A percentile compares a stretch with the other conserved stretches of the same genome.
Conservation (phyloP, 2,797 vertebrate genomes). For the Notolepis coatsorum region DNA sequence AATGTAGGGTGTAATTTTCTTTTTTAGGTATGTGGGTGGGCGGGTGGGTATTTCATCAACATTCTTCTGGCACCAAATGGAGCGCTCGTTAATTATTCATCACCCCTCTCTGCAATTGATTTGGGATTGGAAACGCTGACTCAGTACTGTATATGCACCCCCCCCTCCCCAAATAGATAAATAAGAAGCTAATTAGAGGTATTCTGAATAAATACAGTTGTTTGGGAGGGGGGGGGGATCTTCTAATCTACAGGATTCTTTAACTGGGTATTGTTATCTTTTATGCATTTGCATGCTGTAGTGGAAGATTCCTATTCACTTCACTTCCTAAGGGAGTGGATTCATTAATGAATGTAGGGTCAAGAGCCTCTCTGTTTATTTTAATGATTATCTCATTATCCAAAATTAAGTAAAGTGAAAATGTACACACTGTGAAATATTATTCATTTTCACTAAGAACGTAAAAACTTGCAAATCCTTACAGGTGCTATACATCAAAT, state of each 20-base stretch:
- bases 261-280: slow-evolving; percentile 15
- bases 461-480: too few species aligned
- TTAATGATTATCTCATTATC: slow-evolving; percentile 41
- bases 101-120: slow-evolving; percentile 62
- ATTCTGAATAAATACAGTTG: slow-evolving; percentile 12
- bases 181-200: slow-evolving; percentile 30
- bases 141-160: slow-evolving; percentile 8
- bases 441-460: too few species aligned
- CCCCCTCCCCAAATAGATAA: slow-evolving; percentile 8
- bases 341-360: slow-evolving; percentile 16
- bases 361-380: not conserved
- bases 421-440: too few species aligned
- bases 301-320: slow-evolving; percentile 25
- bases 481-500: too few species aligned
- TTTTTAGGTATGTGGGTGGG: slow-evolving; percentile 54
- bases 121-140: slow-evolving; percentile 49
- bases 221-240: too few species aligned
- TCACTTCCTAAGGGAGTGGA: slow-evolving; percentile 17
- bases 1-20: slow-evolving; percentile 75
- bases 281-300: slow-evolving; percentile 7
- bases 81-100: slow-evolving; percentile 75
- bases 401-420: too few species aligned
- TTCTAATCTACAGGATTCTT: too few species aligned
- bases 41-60: slow-evolving; percentile 64
- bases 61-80: slow-evolving; percentile 64